These are phyloP conservation scores for Theonella swinhoei DNA, from an alignment of 37 sponge, comb jelly and placozoan species.

Conservation along the genomic window DNA sequence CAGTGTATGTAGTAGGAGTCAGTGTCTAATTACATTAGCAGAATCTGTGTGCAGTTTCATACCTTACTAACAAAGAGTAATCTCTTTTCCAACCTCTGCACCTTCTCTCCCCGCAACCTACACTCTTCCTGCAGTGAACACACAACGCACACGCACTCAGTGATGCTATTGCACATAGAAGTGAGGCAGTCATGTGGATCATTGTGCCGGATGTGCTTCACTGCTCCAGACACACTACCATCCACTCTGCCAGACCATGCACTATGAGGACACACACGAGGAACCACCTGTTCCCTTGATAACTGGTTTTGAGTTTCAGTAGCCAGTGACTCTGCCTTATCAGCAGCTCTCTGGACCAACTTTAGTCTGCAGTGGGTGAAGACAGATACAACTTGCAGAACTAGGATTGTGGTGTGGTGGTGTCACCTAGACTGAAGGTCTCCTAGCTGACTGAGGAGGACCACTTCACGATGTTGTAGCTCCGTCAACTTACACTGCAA, in stretches of 20 bases:
- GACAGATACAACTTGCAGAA: no score
- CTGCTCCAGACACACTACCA: not conserved
- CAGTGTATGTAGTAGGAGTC: not conserved
- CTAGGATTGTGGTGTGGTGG: not conserved
- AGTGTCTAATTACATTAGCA: not conserved
- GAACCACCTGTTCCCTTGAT: conserved; percentile 6
- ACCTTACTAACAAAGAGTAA: conserved; percentile 75
- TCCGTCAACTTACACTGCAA: conserved; percentile 7
- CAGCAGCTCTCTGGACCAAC: not conserved
- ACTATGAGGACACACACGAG: no score
- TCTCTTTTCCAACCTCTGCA: conserved; percentile 69
- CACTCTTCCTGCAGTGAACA: conserved; percentile 22
- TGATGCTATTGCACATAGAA: no score
- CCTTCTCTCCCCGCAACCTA: conserved; percentile 37
- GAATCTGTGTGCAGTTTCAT: not conserved
- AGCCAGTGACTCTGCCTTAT: not conserved
- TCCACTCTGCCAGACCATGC: not conserved
- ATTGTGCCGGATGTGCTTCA: not conserved
- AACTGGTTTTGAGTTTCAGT: conserved; percentile 12
- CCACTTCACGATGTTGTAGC: conserved; percentile 54
- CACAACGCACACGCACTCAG: no score
- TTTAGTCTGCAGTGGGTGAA: not conserved
- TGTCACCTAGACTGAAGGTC: conserved; percentile 24
- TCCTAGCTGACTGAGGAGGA: conserved; percentile 27
- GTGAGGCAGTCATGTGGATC: not conserved